These are phyloP conservation scores for Hirtodrosophila histrioides DNA, from an alignment of 2,888 invertebrate genomes.

Conservation along the genomic window DNA sequence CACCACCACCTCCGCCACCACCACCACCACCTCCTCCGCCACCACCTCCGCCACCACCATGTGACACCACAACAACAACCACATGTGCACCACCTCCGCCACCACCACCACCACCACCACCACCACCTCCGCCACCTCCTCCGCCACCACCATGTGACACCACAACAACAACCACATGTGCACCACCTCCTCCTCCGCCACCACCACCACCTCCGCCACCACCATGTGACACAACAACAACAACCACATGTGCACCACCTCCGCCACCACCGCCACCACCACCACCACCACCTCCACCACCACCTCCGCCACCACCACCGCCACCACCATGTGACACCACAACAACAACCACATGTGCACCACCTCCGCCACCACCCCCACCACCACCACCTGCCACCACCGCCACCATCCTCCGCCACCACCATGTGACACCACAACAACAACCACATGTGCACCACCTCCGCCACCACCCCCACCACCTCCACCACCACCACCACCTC, in stretches of 20 bases:
- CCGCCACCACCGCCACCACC: background rate
- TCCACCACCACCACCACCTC: no score
- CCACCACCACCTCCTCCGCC: constrained; percentile 4
- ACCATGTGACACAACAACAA: background rate
- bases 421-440: constrained; percentile 3
- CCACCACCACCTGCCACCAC: constrained; percentile 20
- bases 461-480: constrained; percentile 12
- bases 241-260: constrained; percentile 3
- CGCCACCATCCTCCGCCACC: background rate
- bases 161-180: constrained; percentile 19
- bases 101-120: background rate
- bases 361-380: background rate
- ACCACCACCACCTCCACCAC: background rate
- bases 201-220: background rate
- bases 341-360: background rate
- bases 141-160: constrained; percentile 11
- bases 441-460: constrained; percentile 19
- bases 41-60: background rate
- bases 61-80: background rate
- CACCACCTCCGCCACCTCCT: constrained; percentile 17
- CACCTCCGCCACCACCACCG: background rate
- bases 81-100: constrained; percentile 12
- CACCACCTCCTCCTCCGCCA: background rate
- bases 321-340: constrained; percentile 3
- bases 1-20: constrained; percentile 2